Base-by-base conservation (phyloP, 2,888 invertebrate species). In the Plemyria rubiginata region DNA sequence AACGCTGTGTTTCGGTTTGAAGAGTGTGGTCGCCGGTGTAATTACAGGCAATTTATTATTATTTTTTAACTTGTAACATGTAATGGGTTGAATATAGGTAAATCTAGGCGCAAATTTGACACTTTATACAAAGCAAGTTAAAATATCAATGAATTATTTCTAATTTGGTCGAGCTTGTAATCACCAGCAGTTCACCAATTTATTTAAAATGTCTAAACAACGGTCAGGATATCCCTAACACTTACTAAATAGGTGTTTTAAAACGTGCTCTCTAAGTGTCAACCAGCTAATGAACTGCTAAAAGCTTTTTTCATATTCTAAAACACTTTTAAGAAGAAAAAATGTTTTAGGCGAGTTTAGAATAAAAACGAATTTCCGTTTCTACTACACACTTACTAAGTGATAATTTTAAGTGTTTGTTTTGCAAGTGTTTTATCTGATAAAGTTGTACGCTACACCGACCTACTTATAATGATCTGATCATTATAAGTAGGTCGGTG, bases 241-340 rank as follows among this genome's bases (percentile, higher is more conserved):
- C 48, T 49, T 54, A 48, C 54, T 52, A 55, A 55, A 54, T 54
- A 63, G 41, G 51, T 54, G 54, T 52, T 59, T 46, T 32, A 45
- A 59, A 51, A 55, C 52, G 50, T 45, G 41, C 46, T 13, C 48
- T 40, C 11, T 29, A 56, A 62, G 73, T 70, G 73, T 68, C 62
- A 69, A 61, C 15, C 22, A 60, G 58, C 15, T 69, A 66, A 71
- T 63, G 60, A 70, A 60, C 62, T 61, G 65, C 57, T 71, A 70
- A 71, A 68, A 70, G 69, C 57, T 70, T 71, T 69, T 68, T 69
- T 69, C 60, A 48, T 16, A 45, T 38, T 53, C 56, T 60, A 58
- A 60, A 64, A 50, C 50, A 53, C 49, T 57, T 60, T 56, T 50
- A 29, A 49, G 13, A 46, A 41, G 51, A 62, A 60, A 61, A 60